Conservation (phyloP, 1,140 invertebrate genomes). For the Temnothorax nylanderi region DNA sequence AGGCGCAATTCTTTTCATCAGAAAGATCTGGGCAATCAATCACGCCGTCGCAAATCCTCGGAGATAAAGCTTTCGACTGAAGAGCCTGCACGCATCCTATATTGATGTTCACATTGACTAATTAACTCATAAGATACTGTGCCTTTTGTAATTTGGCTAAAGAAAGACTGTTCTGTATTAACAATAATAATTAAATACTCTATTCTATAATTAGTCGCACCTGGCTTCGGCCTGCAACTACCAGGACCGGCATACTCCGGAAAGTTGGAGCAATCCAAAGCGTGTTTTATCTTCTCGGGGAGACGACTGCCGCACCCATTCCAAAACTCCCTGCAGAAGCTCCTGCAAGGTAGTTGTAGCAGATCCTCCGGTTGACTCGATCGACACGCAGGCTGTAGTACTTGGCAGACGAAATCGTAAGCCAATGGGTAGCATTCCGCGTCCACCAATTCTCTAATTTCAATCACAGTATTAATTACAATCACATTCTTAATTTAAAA, state of each 20-base stretch:
- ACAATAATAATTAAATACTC: neutral
- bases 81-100: conserved; percentile 90
- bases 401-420: conserved; percentile 94
- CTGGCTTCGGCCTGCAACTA: conserved; percentile 91
- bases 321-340: conserved; percentile 95
- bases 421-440: conserved; percentile 94
- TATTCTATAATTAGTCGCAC: conserved; percentile 80
- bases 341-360: conserved; percentile 91
- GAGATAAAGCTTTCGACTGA: conserved; percentile 89
- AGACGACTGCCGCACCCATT: conserved; percentile 92
- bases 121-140: neutral
- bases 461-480: neutral
- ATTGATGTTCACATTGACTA: neutral
- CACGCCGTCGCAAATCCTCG: conserved; percentile 93
- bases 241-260: conserved; percentile 91
- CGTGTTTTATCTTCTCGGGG: conserved; percentile 89
- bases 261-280: conserved; percentile 92
- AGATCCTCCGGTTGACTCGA: conserved; percentile 84
- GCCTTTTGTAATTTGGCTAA: neutral
- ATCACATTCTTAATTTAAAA: neutral
- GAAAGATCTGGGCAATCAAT: conserved; percentile 94
- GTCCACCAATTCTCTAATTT: conserved; percentile 91
- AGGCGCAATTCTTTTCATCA: conserved; percentile 92
- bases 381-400: conserved; percentile 92
- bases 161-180: neutral